Evolutionary conservation across 2,888 invertebrate genomes (phyloP).

Genomic region (Pyrrhosoma nymphula): DNA sequence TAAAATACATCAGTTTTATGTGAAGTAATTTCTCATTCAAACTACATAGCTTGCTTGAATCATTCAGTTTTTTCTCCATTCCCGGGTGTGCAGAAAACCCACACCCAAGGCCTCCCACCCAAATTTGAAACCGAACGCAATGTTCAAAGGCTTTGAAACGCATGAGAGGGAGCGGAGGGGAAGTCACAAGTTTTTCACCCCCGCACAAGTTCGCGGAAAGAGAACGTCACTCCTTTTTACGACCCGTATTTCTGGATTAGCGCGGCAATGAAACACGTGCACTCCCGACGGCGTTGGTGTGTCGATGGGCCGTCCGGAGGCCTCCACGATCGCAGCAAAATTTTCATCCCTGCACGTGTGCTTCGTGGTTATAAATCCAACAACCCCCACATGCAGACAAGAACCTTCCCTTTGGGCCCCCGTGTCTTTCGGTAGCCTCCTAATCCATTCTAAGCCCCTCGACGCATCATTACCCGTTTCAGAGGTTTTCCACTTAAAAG

Average conservation of each 20-base stretch:
- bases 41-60: too few relatives aligned
- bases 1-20: too few relatives aligned
- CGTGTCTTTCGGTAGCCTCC: neutral
- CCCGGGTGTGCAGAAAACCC: too few relatives aligned
- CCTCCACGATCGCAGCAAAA: neutral
- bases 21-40: too few relatives aligned
- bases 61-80: too few relatives aligned
- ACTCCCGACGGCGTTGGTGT: neutral
- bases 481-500: neutral
- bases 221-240: neutral
- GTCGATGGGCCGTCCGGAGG: neutral
- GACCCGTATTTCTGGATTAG: neutral
- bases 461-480: slow-evolving; percentile 16
- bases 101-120: too few relatives aligned
- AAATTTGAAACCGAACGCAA: too few relatives aligned
- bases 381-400: neutral
- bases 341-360: slow-evolving; percentile 17
- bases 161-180: too few relatives aligned
- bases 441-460: neutral
- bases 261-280: neutral
- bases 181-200: too few relatives aligned
- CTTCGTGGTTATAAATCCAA: neutral
- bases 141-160: too few relatives aligned
- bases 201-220: neutral
- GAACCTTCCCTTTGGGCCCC: neutral